Conservation (phyloP, 2,797 vertebrate species). For the Streptopelia turtur region DNA sequence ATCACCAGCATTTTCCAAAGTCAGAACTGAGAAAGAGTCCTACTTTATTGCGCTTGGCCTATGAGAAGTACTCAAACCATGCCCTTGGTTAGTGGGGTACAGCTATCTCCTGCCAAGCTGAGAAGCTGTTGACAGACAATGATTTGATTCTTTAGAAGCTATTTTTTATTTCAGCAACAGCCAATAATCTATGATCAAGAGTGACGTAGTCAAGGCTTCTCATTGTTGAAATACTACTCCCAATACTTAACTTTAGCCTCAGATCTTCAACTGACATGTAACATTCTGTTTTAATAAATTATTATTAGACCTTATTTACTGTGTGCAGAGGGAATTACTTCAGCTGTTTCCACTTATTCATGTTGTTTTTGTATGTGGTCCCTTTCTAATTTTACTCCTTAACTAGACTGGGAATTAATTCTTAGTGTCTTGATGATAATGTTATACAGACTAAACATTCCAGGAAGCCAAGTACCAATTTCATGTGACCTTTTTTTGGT, state of each 20-base stretch:
- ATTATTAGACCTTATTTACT: conserved; percentile 54
- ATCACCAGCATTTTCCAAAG: not conserved
- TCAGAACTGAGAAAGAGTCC: not conserved
- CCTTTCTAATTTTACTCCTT: conserved; percentile 64
- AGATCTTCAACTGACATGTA: conserved; percentile 29
- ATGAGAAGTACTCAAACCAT: not conserved
- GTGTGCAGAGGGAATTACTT: conserved; percentile 51
- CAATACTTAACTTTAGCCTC: conserved; percentile 1
- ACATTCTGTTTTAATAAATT: conserved; percentile 54
- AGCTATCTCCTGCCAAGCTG: not conserved
- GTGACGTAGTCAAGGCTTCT: not conserved
- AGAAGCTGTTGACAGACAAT: not conserved
- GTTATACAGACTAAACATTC: conserved; percentile 38
- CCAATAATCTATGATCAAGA: not conserved
- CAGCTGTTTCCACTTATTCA: conserved; percentile 65
- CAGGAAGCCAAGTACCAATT: conserved; percentile 33
- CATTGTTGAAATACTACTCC: not conserved
- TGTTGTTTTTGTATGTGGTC: conserved; percentile 53
- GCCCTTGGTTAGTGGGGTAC: rapidly evolving
- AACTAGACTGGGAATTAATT: conserved; percentile 38
- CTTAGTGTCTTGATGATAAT: conserved; percentile 23
- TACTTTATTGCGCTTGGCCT: rapidly evolving
- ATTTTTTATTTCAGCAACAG: not conserved
- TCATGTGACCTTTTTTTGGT: conserved; percentile 26
- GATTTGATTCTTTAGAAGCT: not conserved